Percentiles rank a stretch among this genome's conserved stretches.
These are phyloP conservation scores for Sylvietta virens DNA, from an alignment of 2,113 vertebrate genomes.

Conservation along the genomic window DNA sequence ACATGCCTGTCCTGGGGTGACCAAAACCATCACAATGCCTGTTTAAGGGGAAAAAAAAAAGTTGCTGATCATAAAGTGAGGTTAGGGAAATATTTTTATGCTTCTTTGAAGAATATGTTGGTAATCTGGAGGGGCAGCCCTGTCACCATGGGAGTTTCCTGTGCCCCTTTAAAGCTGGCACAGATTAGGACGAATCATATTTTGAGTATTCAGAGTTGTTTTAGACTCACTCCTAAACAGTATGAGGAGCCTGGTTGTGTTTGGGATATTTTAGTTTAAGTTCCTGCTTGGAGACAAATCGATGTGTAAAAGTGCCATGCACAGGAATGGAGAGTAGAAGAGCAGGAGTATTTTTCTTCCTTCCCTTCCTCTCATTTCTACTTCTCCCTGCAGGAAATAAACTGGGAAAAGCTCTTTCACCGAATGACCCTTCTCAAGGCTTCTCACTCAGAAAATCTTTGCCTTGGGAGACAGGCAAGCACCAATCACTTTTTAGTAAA, in stretches of 20 bases:
- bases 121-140: neutral
- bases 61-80: neutral
- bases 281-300: neutral
- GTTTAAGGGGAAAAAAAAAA: neutral
- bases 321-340: neutral
- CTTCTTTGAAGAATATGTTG: neutral
- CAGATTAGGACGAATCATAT: neutral
- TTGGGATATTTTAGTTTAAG: neutral
- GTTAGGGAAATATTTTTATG: neutral
- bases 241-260: neutral
- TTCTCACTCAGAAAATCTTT: neutral
- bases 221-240: neutral
- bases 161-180: neutral
- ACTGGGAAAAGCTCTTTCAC: neutral
- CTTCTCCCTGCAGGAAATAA: neutral
- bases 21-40: no score
- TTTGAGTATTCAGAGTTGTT: neutral
- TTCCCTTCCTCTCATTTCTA: neutral
- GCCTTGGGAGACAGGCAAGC: neutral
- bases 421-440: neutral
- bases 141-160: neutral
- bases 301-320: neutral
- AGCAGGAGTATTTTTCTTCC: neutral
- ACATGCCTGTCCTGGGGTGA: neutral
- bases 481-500: neutral